Evolutionary conservation across 2,797 vertebrate species (phyloP).

Genomic region (Decapterus maruadsi): DNA sequence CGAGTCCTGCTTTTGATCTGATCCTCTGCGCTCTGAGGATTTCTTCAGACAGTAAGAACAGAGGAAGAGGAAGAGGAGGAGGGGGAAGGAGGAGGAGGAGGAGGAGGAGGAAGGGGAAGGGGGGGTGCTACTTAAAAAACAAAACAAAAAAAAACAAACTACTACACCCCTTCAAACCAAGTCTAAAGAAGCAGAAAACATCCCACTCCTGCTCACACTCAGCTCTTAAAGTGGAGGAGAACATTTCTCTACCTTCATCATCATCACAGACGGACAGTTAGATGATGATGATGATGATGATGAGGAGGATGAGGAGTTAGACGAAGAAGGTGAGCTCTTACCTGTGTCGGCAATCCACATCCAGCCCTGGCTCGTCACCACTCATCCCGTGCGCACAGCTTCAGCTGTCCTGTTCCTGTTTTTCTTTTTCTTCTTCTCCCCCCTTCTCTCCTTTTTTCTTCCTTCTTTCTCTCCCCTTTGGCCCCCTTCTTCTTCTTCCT

Average conservation of each 20-base stretch:
- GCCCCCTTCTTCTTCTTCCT: slow-evolving; percentile 20
- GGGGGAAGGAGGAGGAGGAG: background rate
- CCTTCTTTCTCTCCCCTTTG: slow-evolving; percentile 30
- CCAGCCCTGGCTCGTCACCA: slow-evolving; percentile 79
- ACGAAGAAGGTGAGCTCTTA: slow-evolving; percentile 72
- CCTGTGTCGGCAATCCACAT: slow-evolving; percentile 84
- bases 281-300: background rate
- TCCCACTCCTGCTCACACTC: background rate
- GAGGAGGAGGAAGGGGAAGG: background rate
- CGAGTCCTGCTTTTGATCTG: slow-evolving; percentile 44
- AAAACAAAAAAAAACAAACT: background rate
- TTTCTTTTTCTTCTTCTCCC: slow-evolving; percentile 2
- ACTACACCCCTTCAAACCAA: slow-evolving; percentile 27
- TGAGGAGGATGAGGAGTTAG: background rate
- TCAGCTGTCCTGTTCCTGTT: slow-evolving; percentile 69
- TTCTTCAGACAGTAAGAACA: slow-evolving; percentile 36
- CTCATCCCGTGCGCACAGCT: slow-evolving; percentile 82
- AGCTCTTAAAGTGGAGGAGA: slow-evolving; percentile 20
- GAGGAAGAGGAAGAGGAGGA: background rate
- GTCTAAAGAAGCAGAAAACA: slow-evolving; percentile 13
- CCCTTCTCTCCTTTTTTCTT: background rate
- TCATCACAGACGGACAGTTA: background rate
- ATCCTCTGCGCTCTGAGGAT: slow-evolving; percentile 59
- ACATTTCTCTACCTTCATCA: too few species aligned
- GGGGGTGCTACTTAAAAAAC: slow-evolving; percentile 14